Evolutionary conservation across 2,113 vertebrate species (phyloP), one percentile per base, ranked within the genome.

Genomic region (Mungos mungo): DNA sequence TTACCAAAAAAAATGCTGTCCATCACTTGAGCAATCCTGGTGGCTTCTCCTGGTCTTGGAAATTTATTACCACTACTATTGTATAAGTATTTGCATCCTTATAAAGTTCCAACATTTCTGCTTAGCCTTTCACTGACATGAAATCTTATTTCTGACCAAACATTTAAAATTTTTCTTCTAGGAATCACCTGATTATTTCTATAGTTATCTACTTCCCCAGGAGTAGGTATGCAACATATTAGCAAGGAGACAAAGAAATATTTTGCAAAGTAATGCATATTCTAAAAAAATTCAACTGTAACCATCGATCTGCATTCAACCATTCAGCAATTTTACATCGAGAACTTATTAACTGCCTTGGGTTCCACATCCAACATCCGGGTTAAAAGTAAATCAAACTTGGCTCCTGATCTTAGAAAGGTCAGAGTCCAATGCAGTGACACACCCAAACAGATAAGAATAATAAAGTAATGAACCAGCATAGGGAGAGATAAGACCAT

Each of bases 401-500:
- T 12, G 21, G 13, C 16, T 16, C 57, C 38, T 57, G 83, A 60
- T 14, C 88, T 54, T 84, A 71, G 63, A 69, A 93, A 80, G 35
- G 87, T 79, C 92, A 95, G 13, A 94, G 95, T 88, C 66, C 80
- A 85, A 13, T n/a, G 25, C 27, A 10, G 18, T 21, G 45, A 81
- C 81, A 88, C 84, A 45, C 81, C 94, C 92, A 60, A 72, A 52
- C 23, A 72, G 76, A 95, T 60, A 94, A 97, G 94, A 60, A 66
- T 35, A 63, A 95, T 80, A 92, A 87, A 47, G 54, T 35, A 82
- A 68, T 89, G 45, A 82, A 12, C 71, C 83, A 94, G 86, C 3
- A 52, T 1, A n/a, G 52, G 8, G 41, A 74, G 21, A 41, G 65
- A 69, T 68, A 69, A 23, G 81, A 57, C 60, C 47, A 69, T 18